Evolutionary conservation across 2,888 invertebrate species (phyloP).

Genomic region (Ectropis crepuscularia): DNA sequence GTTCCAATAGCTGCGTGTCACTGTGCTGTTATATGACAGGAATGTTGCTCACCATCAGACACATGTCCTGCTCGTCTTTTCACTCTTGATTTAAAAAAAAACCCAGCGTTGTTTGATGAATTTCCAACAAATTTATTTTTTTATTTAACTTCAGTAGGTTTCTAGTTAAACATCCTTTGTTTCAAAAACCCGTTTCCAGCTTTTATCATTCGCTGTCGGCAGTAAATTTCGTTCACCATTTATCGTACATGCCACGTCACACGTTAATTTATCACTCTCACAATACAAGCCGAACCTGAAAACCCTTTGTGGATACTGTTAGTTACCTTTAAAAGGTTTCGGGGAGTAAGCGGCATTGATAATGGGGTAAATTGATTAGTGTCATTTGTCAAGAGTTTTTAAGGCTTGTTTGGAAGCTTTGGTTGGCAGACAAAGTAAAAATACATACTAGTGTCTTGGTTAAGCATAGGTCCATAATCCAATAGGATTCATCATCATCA

Average conservation of each 20-base stretch:
- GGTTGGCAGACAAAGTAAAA: too few species aligned
- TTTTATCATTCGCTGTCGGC: slow-evolving; percentile 10
- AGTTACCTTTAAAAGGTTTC: background rate
- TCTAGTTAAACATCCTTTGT: background rate
- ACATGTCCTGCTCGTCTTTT: too few species aligned
- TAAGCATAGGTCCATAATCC: too few species aligned
- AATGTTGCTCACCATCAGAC: too few species aligned
- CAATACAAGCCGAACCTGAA: slow-evolving; percentile 17
- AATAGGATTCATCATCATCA: too few species aligned
- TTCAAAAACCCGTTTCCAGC: slow-evolving; percentile 1
- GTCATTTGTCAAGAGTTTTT: background rate
- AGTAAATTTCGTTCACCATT: slow-evolving; percentile 19
- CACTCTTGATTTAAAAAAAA: too few species aligned
- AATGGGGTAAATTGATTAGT: background rate
- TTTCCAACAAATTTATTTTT: too few species aligned
- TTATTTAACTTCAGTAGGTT: too few species aligned
- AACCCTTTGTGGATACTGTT: slow-evolving; percentile 12
- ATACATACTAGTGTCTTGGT: too few species aligned
- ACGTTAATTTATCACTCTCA: slow-evolving; percentile 30
- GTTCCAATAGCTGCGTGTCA: too few species aligned
- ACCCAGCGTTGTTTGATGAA: too few species aligned
- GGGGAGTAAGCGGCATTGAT: background rate
- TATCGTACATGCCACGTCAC: slow-evolving; percentile 20
- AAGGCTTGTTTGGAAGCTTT: background rate
- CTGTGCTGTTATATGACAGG: too few species aligned